Evolutionary conservation across 2,888 invertebrate species (phyloP), one percentile per base, ranked within the genome.

Genomic region (Agonopterix alstromeriana): DNA sequence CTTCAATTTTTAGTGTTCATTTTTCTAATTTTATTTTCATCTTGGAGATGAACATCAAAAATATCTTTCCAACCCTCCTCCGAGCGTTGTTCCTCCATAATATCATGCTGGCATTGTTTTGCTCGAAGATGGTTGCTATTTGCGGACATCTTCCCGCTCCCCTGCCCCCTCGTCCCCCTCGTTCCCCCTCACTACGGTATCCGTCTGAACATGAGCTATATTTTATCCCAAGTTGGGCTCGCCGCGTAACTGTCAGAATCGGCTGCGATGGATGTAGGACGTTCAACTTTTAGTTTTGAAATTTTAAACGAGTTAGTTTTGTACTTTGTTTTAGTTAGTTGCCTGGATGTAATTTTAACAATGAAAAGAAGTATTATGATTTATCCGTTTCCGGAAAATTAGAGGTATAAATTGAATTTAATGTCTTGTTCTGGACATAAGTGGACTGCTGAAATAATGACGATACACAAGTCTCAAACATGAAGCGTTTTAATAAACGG

Each of bases 101-200:
- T 85, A 86, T 86, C 81, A 84, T 84, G 75, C 78, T 67, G 74
- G 82, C 72, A 86, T 87, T 86, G 86, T 86, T 87, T 86, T 85
- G 85, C 75, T 85, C 82, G 69, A 63, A 74, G 82, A 80, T 79
- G 81, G 74, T 71, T 73, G 85, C 86, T 86, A 87, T 87, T 87
- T 87, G 82, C 77, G 86, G 83, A 78, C 76, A 73, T 72, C 74
- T 72, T 65, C 70, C 61, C 67, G 61, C 57, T 50, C 49, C 50
- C 64, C 55, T 59, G 63, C 58, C 56, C 54, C 53, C 49, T 55
- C 48, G 52, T 35, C 45, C 47, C 52, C 50, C 54, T 49, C 53
- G 53, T 53, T 60, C 61, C 58, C 60, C 61, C 59, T 59, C 75
- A 65, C 76, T 73, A 75, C 81, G 76, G 79, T 80, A 77, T 73